Conservation (phyloP, 2,113 vertebrate species). For the Ophiodon elongatus region DNA sequence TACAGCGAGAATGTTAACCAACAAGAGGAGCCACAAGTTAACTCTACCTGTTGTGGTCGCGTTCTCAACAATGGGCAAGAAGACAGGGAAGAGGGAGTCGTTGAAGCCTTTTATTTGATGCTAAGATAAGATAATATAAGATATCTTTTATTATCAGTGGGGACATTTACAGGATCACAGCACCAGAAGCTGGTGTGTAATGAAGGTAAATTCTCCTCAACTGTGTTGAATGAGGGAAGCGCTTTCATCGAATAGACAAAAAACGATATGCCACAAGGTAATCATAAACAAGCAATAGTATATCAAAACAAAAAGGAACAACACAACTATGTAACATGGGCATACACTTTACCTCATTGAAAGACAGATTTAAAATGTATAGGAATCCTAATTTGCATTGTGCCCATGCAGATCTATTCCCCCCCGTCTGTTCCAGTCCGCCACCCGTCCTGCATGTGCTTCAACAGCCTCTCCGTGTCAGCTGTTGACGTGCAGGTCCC, state of each 20-base stretch:
- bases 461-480: constrained; percentile 15
- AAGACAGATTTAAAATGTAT: not conserved
- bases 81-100: not conserved
- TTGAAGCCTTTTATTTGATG: constrained; percentile 17
- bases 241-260: not conserved
- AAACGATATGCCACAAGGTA: not conserved
- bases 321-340: not conserved
- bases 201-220: not conserved
- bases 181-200: not conserved
- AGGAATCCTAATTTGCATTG: not conserved
- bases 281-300: not conserved
- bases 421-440: not conserved
- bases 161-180: too few species aligned
- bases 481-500: constrained; percentile 41
- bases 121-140: too few species aligned
- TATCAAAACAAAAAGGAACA: not conserved
- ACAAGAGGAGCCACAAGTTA: not conserved
- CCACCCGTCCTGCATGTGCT: not conserved
- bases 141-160: too few species aligned
- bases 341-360: not conserved
- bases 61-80: not conserved
- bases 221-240: not conserved
- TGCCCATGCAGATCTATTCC: not conserved
- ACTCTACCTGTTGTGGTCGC: not conserved
- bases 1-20: constrained; percentile 9